Base-by-base conservation (phyloP, 2,888 invertebrate genomes). In the Apodemia hepburni region DNA sequence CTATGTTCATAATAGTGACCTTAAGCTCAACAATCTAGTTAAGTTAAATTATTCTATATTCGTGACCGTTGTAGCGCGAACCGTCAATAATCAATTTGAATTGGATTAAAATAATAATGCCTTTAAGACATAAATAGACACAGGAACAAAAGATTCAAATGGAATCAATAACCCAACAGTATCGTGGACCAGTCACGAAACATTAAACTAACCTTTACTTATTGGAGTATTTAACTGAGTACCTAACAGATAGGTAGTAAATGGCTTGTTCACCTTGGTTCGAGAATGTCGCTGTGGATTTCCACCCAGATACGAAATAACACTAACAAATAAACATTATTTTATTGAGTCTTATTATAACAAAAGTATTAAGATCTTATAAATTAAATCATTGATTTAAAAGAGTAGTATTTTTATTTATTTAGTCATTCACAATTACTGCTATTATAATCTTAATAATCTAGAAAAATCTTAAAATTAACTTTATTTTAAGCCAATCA, bases 191-290 rank as follows among this genome's bases (percentile, higher is more conserved):
- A 79, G 84, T 84, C 84, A 84, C 84, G 82, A 81, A 65, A 69
- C 70, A 65, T 70, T 76, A 71, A 76, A 73, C 70, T 80, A 84
- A 85, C 84, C 84, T 85, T 85, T 84, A 54, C 22, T 51, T 51
- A 74, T 68, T 74, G 74, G 73, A 70, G 42, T 42, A 42, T 70
- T 74, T 77, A 80, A 78, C 77, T 75, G 63, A 68, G 69, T 79
- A 74, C 71, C 73, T 69, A 71, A 69, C 71, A 73, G 74, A 73
- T 75, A 75, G 64, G 73, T 65, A 75, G 82, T 82, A 80, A 81
- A 71, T 67, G 81, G 80, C 80, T 71, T 58, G 82, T 61, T 83
- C 78, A 80, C 83, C 83, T 83, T 83, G 83, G 73, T 63, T 69
- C 69, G 71, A 75, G 82, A 83, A 82, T 82, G 82, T 78, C 76